phyloP scores from a whole-genome alignment of 2,888 invertebrate species.

The Crioceris asparagi region DNA sequence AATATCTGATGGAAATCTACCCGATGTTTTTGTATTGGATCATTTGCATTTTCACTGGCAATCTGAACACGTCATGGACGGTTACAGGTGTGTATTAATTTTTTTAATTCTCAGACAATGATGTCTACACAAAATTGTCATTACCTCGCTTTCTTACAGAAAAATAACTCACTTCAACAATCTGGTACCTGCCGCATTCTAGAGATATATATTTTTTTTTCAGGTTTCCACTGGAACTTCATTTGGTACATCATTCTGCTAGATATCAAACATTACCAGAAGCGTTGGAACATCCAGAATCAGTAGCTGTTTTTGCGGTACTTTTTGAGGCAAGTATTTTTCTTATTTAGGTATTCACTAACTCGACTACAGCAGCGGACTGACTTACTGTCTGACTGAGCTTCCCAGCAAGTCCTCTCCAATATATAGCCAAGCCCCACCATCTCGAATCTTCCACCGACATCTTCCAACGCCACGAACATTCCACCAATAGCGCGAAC shows the following conservation, averaged over 20 bases:
- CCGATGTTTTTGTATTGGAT: slow-evolving; percentile 49
- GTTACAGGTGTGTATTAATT: slow-evolving; percentile 30
- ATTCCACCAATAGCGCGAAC: no score
- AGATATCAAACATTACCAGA: slow-evolving; percentile 40
- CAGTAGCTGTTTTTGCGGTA: slow-evolving; percentile 53
- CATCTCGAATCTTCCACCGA: no score
- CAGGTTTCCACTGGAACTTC: slow-evolving; percentile 52
- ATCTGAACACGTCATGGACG: slow-evolving; percentile 69
- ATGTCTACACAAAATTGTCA: not conserved
- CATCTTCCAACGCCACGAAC: no score
- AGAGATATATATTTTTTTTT: not conserved
- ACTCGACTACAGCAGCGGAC: no score
- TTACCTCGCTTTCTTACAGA: not conserved
- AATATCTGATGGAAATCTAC: slow-evolving; percentile 48
- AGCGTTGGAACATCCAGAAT: slow-evolving; percentile 44
- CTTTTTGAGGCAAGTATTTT: slow-evolving; percentile 46
- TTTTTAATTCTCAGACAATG: not conserved
- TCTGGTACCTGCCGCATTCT: not conserved
- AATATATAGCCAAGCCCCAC: no score
- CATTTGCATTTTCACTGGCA: slow-evolving; percentile 80
- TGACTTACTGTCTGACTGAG: no score
- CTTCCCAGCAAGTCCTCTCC: no score
- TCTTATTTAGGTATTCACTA: no score
- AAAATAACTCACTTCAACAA: not conserved
- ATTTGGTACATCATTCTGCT: slow-evolving; percentile 54